phyloP scores from a whole-genome alignment of 1,140 invertebrate species.

The Cherax destructor region DNA sequence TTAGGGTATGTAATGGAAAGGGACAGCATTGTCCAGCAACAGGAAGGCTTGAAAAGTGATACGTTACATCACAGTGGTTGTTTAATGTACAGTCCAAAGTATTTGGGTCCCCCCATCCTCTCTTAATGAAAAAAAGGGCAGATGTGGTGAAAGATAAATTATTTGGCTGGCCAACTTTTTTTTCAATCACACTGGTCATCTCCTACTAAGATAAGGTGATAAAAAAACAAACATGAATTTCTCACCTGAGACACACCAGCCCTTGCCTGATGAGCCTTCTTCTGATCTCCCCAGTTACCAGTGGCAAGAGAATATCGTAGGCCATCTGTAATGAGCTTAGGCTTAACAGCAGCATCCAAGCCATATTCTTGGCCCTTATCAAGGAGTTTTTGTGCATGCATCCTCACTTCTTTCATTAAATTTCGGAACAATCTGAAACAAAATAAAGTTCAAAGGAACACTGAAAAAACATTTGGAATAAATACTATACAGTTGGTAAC shows the following conservation, averaged over 20 bases:
- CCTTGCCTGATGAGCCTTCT: constrained; percentile 98
- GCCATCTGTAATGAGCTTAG: constrained; percentile 98
- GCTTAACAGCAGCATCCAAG: constrained; percentile 97
- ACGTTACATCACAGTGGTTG: too few species aligned
- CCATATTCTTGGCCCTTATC: constrained; percentile 99
- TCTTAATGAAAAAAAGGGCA: too few species aligned
- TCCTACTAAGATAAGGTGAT: too few species aligned
- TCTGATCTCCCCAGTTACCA: constrained; percentile 99
- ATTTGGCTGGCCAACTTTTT: too few species aligned
- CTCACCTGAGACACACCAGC: constrained; percentile 90
- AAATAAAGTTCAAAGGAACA: neutral
- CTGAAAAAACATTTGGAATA: constrained; percentile 53
- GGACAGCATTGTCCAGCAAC: too few species aligned
- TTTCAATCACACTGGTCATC: too few species aligned
- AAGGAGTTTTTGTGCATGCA: constrained; percentile 99
- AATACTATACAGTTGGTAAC: constrained; percentile 30
- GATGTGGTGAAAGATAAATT: too few species aligned
- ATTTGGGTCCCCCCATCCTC: too few species aligned
- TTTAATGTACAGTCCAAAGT: too few species aligned
- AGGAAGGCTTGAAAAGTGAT: too few species aligned
- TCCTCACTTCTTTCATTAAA: constrained; percentile 94
- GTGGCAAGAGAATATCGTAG: constrained; percentile 97
- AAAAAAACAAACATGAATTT: too few species aligned
- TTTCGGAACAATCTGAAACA: constrained; percentile 87
- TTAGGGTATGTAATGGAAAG: too few species aligned